phyloP scores from a whole-genome alignment of 2,797 vertebrate genomes.

The Pogonophryne albipinna region DNA sequence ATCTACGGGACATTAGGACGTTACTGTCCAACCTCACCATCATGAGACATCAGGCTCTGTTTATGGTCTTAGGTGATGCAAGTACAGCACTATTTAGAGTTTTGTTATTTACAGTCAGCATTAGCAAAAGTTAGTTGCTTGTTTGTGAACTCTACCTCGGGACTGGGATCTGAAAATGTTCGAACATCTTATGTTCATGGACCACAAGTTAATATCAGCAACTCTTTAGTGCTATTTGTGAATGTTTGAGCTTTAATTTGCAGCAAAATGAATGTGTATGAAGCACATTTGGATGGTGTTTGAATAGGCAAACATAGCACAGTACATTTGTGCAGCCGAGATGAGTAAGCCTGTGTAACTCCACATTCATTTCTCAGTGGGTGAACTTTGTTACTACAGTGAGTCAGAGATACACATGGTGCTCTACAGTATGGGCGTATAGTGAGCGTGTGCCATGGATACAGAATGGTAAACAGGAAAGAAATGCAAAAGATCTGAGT shows the following conservation, averaged over 20 bases:
- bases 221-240: neutral
- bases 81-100: neutral
- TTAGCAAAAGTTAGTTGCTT: neutral
- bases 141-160: neutral
- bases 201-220: neutral
- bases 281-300: neutral
- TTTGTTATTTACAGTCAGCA: neutral
- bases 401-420: slow-evolving; percentile 5
- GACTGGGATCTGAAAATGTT: neutral
- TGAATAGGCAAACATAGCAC: neutral
- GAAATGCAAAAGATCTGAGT: slow-evolving; percentile 1
- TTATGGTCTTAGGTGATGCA: neutral
- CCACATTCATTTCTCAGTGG: neutral
- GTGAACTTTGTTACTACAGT: neutral
- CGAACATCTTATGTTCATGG: neutral
- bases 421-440: neutral
- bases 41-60: neutral
- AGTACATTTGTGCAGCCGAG: neutral
- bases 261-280: slow-evolving; percentile 15
- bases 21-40: too few species aligned
- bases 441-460: neutral
- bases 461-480: slow-evolving; percentile 27
- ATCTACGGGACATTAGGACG: neutral
- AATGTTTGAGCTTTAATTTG: slow-evolving; percentile 1
- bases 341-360: neutral